Base-by-base conservation (phyloP, 2,113 vertebrate species). In the Mesembrinibis cayennensis region DNA sequence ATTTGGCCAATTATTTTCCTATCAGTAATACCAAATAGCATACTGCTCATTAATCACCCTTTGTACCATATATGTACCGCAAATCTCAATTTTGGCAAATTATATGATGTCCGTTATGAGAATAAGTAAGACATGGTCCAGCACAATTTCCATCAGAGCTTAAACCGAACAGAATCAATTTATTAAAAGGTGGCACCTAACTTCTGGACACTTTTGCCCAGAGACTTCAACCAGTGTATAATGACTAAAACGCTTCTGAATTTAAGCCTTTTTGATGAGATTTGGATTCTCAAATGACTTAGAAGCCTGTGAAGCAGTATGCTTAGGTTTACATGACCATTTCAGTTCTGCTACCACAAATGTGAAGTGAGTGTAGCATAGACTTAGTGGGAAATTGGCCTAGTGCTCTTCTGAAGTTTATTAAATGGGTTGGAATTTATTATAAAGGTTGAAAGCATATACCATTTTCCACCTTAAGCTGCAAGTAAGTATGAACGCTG, bases 401-500 rank as follows among this genome's bases (percentile, higher is more conserved):
- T 40, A 18, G 30, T 45, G 67, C 22, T 73, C 49, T 40, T 61
- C 66, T 61, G 11, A 65, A 65, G 12, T 79, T 80, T 30, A 85
- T 49, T 49, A 53, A 91, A 29, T 36, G 20, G 27, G 25, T 26
- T 90, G 36, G 38, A 65, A 77, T 77, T 88, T n/a, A 53, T 53
- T 86, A 34, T 32, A 25, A 49, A 80, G 17, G 10, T 40, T 3
- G 12, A 92, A 83, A 36, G 8, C 44, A 38, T 16, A 16, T 2
- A 50, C 6, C 20, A 4, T 50, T 42, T 73, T 21, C 55, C 38
- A 59, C 15, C 36, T 71, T 83, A 85, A 58, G 50, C 26, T 55
- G 42, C 44, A 65, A 25, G 11, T 32, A 49, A 0, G 0, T n/a
- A 20, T 13, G 11, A 85, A 53, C 0, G 0, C n/a, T 78, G 21